Conservation (phyloP, 2,888 invertebrate species). For the Drosophila meridiana region DNA sequence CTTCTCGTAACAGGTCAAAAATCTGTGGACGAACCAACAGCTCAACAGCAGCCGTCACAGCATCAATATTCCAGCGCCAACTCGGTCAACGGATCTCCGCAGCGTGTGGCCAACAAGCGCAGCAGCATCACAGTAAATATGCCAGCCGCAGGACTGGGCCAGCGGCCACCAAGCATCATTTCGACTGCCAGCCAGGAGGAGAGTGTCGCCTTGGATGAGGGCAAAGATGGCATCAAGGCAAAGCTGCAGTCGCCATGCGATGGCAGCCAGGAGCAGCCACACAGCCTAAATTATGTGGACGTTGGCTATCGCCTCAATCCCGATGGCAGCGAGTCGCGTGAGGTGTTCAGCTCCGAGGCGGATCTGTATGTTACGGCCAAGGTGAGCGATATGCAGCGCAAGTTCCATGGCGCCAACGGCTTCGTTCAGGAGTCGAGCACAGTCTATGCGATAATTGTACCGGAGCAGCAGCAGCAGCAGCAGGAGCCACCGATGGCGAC, state of each 20-base stretch:
- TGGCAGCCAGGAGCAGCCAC: conserved; percentile 48
- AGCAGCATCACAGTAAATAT: conserved; percentile 88
- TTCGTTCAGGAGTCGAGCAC: conserved; percentile 83
- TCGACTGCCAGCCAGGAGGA: conserved; percentile 88
- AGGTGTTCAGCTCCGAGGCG: conserved; percentile 84
- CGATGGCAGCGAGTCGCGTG: conserved; percentile 84
- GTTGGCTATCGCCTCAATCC: conserved; percentile 85
- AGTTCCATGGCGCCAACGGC: conserved; percentile 83
- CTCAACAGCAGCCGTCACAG: conserved; percentile 54
- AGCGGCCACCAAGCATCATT: conserved; percentile 88
- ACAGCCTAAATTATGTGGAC: conserved; percentile 84
- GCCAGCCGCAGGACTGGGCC: conserved; percentile 88
- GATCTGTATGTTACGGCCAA: conserved; percentile 84
- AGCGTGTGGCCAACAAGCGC: conserved; percentile 86
- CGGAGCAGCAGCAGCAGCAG: conserved; percentile 74
- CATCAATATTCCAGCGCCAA: conserved; percentile 56
- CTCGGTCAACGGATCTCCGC: conserved; percentile 69
- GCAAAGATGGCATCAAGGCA: conserved; percentile 82
- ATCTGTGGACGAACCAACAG: conserved; percentile 60
- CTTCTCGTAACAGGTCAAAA: conserved; percentile 73
- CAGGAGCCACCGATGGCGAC: conserved; percentile 52
- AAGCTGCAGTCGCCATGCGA: conserved; percentile 84
- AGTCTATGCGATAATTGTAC: conserved; percentile 85
- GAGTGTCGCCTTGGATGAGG: conserved; percentile 89
- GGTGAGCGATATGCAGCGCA: conserved; percentile 82